Base-by-base conservation (phyloP, 2,797 vertebrate genomes). In the Epinephelus awoara region DNA sequence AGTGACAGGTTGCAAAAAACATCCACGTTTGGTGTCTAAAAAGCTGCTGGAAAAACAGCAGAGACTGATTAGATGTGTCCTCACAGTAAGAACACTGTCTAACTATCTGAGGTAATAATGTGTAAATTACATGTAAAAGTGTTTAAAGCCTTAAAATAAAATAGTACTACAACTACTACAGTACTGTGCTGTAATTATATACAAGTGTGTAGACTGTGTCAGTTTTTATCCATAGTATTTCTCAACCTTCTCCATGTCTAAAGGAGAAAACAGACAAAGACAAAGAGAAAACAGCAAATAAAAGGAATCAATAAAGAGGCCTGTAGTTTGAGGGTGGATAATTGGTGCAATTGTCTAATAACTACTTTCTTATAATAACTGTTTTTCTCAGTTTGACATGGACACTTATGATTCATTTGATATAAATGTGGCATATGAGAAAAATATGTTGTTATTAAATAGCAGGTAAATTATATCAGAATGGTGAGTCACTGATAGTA, bases 291-390 rank as follows among this genome's bases (percentile, higher is more conserved):
- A 61, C n/a, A 59, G 29, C 12, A 1, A 50, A 9, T 25, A 27
- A 11, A 58, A 75, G n/a, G 12, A 73, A 38, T 23, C 25, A 47
- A 19, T 49, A 6, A 8, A 47, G 38, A 51, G 14, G 21, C 13
- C 21, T 56, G 29, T 2, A 23, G 38, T 51, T 34, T 42, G 18
- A 51, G 51, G 46, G 52, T 3, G 2, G 59, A 4, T 51, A 19
- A 57, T 34, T 71, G 46, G 25, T 58, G 34, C 11, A 57, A 65
- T 23, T 65, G 46, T 10, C 55, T 47, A 52, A 66, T 71, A 64
- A 69, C 57, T 29, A 10, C 21, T 25, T 63, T 49, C 27, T 25
- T 76, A 25, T 49, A 68, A 52, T 54, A 38, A 63, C 15, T 25
- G 27, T 69, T 70, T 63, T 11, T 49, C 23, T 13, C 19, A 61